A percentile compares a stretch with the other conserved stretches of the same genome.
These are phyloP conservation scores for Ctena decussata DNA, from an alignment of 2,888 invertebrate species.

Conservation along the genomic window DNA sequence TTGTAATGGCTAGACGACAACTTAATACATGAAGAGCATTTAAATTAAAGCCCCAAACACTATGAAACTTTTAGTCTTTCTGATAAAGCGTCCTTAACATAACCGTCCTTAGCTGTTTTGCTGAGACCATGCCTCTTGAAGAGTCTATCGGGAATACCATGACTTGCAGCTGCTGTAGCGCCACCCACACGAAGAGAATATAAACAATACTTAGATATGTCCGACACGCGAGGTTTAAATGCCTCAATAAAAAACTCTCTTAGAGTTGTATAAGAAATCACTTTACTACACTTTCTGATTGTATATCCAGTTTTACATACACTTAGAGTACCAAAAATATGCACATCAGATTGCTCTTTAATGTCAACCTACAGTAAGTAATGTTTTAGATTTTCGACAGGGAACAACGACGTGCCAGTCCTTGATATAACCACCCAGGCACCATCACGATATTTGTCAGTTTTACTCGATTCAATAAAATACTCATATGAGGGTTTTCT, in stretches of 20 bases:
- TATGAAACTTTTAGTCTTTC: constrained; percentile 19
- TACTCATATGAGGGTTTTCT: constrained; percentile 8
- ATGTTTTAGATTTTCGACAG: neutral
- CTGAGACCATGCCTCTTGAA: constrained; percentile 36
- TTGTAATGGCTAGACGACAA: too few relatives aligned
- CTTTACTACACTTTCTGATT: neutral
- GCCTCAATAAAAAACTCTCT: constrained; percentile 32
- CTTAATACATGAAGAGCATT: too few relatives aligned
- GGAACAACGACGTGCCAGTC: constrained; percentile 25
- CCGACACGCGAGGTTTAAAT: constrained; percentile 28
- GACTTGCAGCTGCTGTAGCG: constrained; percentile 28
- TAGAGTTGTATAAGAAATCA: constrained; percentile 20
- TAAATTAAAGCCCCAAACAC: constrained; percentile 2
- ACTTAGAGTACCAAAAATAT: constrained; percentile 11
- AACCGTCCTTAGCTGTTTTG: neutral
- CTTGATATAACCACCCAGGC: constrained; percentile 23
- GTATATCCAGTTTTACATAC: neutral
- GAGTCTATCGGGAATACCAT: constrained; percentile 27
- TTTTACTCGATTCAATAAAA: constrained; percentile 42
- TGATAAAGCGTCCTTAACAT: neutral
- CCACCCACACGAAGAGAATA: constrained; percentile 30
- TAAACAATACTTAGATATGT: constrained; percentile 27
- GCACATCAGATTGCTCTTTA: neutral
- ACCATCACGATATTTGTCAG: constrained; percentile 42
- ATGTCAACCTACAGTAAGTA: neutral